Conservation (phyloP, 2,113 vertebrate genomes). For the Oceanites oceanicus region DNA sequence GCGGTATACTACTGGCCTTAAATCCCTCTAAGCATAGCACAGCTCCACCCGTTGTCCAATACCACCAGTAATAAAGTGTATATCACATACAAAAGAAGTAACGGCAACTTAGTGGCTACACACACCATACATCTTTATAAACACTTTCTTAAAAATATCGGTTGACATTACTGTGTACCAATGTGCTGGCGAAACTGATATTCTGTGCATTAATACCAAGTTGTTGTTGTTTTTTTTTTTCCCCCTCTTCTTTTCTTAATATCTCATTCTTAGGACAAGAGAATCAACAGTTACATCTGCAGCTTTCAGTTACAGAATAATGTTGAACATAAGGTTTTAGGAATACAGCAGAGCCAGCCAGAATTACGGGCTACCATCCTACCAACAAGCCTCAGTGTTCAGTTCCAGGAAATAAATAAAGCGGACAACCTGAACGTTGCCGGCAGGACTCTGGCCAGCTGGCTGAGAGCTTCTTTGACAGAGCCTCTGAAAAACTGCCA, state of each 20-base stretch:
- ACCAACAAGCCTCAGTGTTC: constrained; percentile 47
- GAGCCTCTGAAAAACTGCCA: constrained; percentile 52
- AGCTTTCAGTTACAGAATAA: constrained; percentile 24
- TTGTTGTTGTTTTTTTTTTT: no score
- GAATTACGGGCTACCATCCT: constrained; percentile 24
- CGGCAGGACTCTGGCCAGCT: constrained; percentile 65
- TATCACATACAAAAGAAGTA: background rate
- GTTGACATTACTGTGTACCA: background rate
- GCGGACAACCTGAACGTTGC: constrained; percentile 44
- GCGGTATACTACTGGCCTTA: background rate
- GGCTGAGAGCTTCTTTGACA: constrained; percentile 64
- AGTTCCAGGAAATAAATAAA: constrained; percentile 66
- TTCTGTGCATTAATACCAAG: background rate
- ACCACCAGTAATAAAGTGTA: background rate
- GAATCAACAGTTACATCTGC: background rate
- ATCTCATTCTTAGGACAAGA: background rate
- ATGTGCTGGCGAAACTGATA: background rate
- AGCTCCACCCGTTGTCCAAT: constrained; percentile 39
- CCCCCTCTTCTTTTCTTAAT: background rate
- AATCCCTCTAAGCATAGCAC: background rate
- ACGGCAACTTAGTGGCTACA: background rate
- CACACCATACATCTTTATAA: background rate
- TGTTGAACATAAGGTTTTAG: constrained; percentile 39
- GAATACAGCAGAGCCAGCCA: constrained; percentile 27
- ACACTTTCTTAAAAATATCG: background rate